Percentiles rank a stretch among this genome's conserved stretches.
Conservation (phyloP, 2,888 invertebrate genomes). For the Rhagonycha fulva region DNA sequence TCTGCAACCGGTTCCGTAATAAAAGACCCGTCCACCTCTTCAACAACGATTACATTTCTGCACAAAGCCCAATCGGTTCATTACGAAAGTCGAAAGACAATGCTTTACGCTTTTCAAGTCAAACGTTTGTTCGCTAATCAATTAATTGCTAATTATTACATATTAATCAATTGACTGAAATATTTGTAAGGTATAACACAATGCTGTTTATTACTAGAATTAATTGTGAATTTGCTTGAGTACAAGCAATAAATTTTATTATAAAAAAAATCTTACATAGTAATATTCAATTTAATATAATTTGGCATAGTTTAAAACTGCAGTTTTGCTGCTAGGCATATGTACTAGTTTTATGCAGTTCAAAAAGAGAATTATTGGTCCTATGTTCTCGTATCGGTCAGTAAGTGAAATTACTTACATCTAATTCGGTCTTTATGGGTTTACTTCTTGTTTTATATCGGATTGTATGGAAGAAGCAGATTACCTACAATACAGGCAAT, state of each 20-base stretch:
- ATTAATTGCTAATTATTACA: background rate
- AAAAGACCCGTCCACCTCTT: conserved; percentile 17
- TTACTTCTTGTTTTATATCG: too few relatives aligned
- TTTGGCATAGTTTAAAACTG: background rate
- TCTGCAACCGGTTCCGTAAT: conserved; percentile 35
- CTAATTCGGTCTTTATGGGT: too few relatives aligned
- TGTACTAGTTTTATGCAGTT: too few relatives aligned
- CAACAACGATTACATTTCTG: conserved; percentile 23
- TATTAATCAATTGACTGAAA: background rate
- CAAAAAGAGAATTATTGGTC: too few relatives aligned
- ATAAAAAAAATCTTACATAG: background rate
- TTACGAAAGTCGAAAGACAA: conserved; percentile 7
- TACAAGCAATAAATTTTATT: background rate
- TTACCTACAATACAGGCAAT: too few relatives aligned
- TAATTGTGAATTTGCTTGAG: background rate
- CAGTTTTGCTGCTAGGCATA: too few relatives aligned
- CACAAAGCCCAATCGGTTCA: conserved; percentile 29
- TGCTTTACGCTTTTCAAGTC: conserved; percentile 1
- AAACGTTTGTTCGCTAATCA: background rate
- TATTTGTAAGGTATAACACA: background rate
- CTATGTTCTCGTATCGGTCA: too few relatives aligned
- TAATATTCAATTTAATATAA: background rate
- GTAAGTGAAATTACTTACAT: too few relatives aligned
- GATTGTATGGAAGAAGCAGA: too few relatives aligned
- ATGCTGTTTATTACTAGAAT: background rate